Base-by-base conservation (phyloP, 2,888 invertebrate genomes). In the Rhorus exstirpatorius region DNA sequence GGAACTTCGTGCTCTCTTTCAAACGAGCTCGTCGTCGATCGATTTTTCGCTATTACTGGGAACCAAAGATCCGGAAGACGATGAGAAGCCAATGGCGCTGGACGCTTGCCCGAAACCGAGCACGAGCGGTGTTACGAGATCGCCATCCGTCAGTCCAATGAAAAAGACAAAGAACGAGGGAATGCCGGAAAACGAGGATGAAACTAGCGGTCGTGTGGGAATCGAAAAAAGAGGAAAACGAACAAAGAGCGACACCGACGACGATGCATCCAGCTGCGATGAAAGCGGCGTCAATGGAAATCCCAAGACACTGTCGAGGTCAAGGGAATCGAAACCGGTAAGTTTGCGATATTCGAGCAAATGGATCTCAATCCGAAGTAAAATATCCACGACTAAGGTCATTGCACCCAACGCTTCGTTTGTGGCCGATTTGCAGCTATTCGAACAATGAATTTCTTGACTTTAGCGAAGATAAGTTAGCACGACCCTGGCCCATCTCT, bases 1-100 rank as follows among this genome's bases (percentile, higher is more conserved):
- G 21, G 97, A 97, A 92, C 93, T 98, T 0, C 95, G 95, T 89
- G 93, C 94, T 24, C 92, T 97, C 1, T 97, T 94, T 90, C 94
- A 95, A 83, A 95, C 95, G 26, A 91, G 90, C 35, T 85, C 90
- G 0, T 88, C 91, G 2, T 91, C 91, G 6, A 86, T 91, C 0
- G 92, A 92, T 58, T 87, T 91, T 38, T 88, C 87, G 0, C 85
- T 88, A 3, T 80, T 92, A 8, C 83, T 91, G 6, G 83, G 83
- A 14, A 61, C 83, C 1, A 60, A 77, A 10, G 51, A n/a, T 12
- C 14, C 14, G 0, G 41, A 41, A 7, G 71, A 74, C 14, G 49
- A 77, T 10, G 67, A 67, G 10, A 58, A 58, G 8, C 49, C 41
- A 14, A 24, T 49, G 14, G 31, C 26, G 1, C 19, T 68, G 19